phyloP scores from a whole-genome alignment of 2,797 vertebrate genomes.

The Agapornis canus region DNA sequence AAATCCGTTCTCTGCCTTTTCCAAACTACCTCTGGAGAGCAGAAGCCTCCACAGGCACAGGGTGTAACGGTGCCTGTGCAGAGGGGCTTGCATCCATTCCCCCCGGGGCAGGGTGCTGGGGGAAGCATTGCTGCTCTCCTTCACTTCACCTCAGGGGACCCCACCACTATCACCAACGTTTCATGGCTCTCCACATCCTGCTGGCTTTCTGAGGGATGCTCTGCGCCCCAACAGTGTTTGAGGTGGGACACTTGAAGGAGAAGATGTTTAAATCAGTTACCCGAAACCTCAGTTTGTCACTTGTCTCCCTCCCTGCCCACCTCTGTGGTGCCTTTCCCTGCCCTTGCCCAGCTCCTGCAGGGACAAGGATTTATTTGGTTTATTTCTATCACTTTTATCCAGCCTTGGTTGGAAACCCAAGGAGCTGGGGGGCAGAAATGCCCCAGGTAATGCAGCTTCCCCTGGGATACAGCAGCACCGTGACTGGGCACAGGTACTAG shows the following conservation, averaged over 20 bases:
- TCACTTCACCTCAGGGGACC: accelerated
- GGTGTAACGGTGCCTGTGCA: background rate
- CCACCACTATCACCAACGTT: background rate
- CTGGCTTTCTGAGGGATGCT: background rate
- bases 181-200: background rate
- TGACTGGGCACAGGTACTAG: background rate
- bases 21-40: background rate
- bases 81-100: background rate
- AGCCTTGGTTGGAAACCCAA: background rate
- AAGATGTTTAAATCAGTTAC: background rate
- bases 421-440: background rate
- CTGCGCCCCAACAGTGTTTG: background rate
- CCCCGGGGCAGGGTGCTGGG: accelerated
- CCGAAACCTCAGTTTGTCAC: background rate
- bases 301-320: background rate
- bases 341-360: background rate
- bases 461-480: background rate
- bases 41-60: background rate
- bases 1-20: background rate
- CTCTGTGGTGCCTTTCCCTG: background rate
- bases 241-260: background rate
- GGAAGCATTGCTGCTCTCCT: background rate
- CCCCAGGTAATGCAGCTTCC: background rate
- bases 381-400: background rate
- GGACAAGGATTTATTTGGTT: background rate